Base-by-base conservation (phyloP, 2,888 invertebrate genomes). In the Volucella zonaria region DNA sequence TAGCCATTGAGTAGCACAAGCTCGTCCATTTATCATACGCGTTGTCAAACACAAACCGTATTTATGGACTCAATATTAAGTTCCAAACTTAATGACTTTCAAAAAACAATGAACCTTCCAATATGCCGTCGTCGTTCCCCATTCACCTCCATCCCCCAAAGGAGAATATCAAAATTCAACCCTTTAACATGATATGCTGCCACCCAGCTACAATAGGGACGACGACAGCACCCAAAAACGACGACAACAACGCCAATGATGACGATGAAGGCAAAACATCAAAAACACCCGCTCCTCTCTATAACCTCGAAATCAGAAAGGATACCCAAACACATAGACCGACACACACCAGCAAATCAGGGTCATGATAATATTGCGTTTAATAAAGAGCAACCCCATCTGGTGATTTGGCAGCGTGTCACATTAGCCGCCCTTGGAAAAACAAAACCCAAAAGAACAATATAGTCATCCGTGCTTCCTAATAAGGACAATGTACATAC, bases 371-470 rank as follows among this genome's bases (percentile, higher is more conserved):
- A 77, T 62, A 61, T 42, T 54, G 54, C 49, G 68, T 77, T 77
- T 77, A 77, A 77, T 77, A 77, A 77, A 77, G 77, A 31, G 54
- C 52, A 61, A 76, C 67, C 76, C 68, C 76, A 76, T 67, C 68
- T 76, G 76, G 77, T 68, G 68, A 70, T 74, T 75, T 75, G 79
- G 70, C 68, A 82, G 70, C 79, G 74, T 79, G 79, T 68, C 79
- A 75, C 74, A 70, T 74, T 70, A 75, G 68, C 70, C 64, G 62
- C 9, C 42, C 59, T 10, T 6, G 15, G 47, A 54, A 66, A 42
- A 66, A 31, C 43, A 73, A n/a, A 74, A 58, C 49, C 40, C 31
- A 23, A 54, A 74, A 8, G 1, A 11, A 64, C 38, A 40, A 15
- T 42, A 40, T 52, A n/a, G 62, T 51, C 54, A 23, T 9, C 12